phyloP scores from a whole-genome alignment of 2,797 vertebrate genomes.

The Fistularia tabacaria region DNA sequence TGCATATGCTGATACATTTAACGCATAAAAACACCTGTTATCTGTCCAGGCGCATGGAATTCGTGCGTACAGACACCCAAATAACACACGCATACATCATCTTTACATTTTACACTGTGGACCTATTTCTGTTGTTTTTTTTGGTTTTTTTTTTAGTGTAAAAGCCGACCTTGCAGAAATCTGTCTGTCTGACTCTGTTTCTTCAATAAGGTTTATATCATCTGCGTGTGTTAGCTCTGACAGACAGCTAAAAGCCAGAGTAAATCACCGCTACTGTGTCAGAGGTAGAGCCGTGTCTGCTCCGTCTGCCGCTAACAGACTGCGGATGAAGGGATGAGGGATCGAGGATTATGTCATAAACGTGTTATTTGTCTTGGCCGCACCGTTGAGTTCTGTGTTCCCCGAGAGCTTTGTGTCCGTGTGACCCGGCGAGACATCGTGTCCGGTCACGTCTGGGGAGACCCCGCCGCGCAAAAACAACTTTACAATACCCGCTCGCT shows the following conservation, averaged over 20 bases:
- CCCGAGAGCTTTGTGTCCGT: slow-evolving; percentile 11
- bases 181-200: not conserved
- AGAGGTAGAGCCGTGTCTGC: slow-evolving; percentile 17
- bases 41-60: slow-evolving; percentile 18
- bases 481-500: too few relatives aligned
- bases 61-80: slow-evolving; percentile 9
- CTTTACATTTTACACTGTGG: not conserved
- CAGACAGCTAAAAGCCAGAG: slow-evolving; percentile 26
- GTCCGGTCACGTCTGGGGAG: not conserved
- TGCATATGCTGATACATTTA: slow-evolving; percentile 12
- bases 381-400: slow-evolving; percentile 9
- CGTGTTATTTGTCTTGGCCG: slow-evolving; percentile 42
- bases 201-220: slow-evolving; percentile 5
- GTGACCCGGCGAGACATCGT: slow-evolving; percentile 3
- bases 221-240: slow-evolving; percentile 37
- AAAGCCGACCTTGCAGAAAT: not conserved
- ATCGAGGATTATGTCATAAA: slow-evolving; percentile 41
- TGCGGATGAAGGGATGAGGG: slow-evolving; percentile 15
- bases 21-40: slow-evolving; percentile 40
- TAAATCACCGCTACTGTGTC: slow-evolving; percentile 49
- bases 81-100: slow-evolving; percentile 1
- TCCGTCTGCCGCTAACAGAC: slow-evolving; percentile 23
- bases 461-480: too few relatives aligned
- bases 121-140: not conserved
- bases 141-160: too few relatives aligned